These are phyloP conservation scores for Muraenolepis orangiensis DNA, from an alignment of 2,797 vertebrate genomes.

Conservation along the genomic window DNA sequence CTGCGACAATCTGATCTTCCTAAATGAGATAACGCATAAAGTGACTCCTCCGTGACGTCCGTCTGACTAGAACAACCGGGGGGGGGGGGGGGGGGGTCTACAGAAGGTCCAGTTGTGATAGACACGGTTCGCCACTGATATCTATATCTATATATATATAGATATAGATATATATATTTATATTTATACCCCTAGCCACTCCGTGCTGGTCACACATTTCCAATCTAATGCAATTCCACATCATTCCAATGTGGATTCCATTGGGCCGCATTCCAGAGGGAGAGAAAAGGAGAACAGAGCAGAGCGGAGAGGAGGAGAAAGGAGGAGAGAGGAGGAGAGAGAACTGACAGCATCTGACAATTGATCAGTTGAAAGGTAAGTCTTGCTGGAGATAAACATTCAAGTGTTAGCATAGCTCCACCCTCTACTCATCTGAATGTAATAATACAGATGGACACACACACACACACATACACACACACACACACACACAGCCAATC, in stretches of 20 bases:
- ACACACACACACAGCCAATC: neutral
- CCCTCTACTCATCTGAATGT: constrained; percentile 33
- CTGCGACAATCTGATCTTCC: no score
- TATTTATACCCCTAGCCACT: neutral
- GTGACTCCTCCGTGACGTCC: no score
- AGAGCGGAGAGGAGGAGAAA: constrained; percentile 32
- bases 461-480: no score
- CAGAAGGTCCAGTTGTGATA: no score
- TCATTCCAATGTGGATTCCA: neutral
- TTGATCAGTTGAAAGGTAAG: constrained; percentile 64
- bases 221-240: neutral
- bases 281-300: constrained; percentile 36
- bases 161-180: neutral
- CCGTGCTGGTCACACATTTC: neutral
- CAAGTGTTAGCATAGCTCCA: constrained; percentile 29
- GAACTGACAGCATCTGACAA: constrained; percentile 48
- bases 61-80: no score
- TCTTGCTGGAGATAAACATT: constrained; percentile 47
- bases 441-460: no score
- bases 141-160: no score
- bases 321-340: constrained; percentile 20
- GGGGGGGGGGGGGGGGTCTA: no score
- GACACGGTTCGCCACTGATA: no score
- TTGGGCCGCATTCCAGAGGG: no score
- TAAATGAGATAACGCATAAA: no score